phyloP scores from a whole-genome alignment of 2,113 vertebrate species.

The Dolichotis patagonum region DNA sequence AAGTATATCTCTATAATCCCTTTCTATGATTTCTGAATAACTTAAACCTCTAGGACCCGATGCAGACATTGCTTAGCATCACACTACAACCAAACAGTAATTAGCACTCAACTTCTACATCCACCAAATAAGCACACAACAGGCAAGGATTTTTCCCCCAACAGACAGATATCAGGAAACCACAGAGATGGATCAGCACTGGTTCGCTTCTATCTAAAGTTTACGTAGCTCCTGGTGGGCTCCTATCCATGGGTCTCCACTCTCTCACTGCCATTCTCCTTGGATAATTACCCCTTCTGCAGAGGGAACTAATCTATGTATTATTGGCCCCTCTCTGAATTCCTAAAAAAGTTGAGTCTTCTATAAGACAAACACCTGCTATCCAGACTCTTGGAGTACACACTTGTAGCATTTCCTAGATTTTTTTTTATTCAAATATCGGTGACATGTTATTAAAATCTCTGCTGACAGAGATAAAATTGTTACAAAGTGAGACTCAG shows the following conservation, averaged over 20 bases:
- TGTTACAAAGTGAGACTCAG: neutral
- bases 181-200: neutral
- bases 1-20: neutral
- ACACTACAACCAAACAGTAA: neutral
- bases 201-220: neutral
- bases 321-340: neutral
- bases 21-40: neutral
- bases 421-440: neutral
- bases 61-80: neutral
- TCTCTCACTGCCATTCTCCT: neutral
- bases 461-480: constrained; percentile 3
- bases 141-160: neutral
- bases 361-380: neutral
- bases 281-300: neutral
- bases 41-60: neutral
- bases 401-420: neutral
- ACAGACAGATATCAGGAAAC: neutral
- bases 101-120: neutral
- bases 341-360: neutral
- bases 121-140: neutral
- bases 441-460: neutral
- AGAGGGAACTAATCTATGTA: neutral
- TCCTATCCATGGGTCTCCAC: rapidly evolving
- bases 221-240: neutral
- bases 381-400: neutral